Conservation (phyloP, 2,113 vertebrate species). For the Grammomys dolichurus region DNA sequence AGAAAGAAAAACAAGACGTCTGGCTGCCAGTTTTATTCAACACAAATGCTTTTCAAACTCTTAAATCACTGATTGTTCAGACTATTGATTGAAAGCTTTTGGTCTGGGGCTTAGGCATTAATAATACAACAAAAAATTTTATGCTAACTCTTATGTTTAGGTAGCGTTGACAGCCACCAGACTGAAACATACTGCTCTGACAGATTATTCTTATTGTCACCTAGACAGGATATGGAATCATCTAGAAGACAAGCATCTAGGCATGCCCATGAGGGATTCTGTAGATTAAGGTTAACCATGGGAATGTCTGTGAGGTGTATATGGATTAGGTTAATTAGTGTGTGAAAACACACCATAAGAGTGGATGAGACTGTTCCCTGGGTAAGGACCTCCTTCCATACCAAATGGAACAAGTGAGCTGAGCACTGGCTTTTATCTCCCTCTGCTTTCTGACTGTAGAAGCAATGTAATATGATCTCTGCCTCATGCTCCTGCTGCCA, state of each 20-base stretch:
- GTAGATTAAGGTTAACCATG: not conserved
- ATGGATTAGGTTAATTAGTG: not conserved
- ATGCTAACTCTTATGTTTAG: not conserved
- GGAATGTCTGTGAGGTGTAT: not conserved
- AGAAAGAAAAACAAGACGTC: not conserved
- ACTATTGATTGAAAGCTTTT: conserved; percentile 35
- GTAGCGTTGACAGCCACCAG: not conserved
- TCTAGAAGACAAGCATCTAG: not conserved
- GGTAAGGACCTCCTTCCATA: no score
- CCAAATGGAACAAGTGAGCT: not conserved
- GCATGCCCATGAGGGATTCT: not conserved
- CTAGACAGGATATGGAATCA: not conserved
- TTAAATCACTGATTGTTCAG: not conserved
- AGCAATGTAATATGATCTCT: no score
- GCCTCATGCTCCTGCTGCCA: not conserved
- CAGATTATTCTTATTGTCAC: not conserved
- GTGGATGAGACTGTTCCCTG: not conserved
- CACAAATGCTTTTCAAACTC: conserved; percentile 52
- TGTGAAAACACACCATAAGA: not conserved
- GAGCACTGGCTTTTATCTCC: not conserved
- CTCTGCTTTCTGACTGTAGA: not conserved
- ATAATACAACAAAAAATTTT: not conserved
- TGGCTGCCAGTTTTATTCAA: conserved; percentile 2
- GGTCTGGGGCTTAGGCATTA: not conserved
- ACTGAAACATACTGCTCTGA: not conserved